Evolutionary conservation across 2,888 invertebrate genomes (phyloP).

Genomic region (Lydus trimaculatus): DNA sequence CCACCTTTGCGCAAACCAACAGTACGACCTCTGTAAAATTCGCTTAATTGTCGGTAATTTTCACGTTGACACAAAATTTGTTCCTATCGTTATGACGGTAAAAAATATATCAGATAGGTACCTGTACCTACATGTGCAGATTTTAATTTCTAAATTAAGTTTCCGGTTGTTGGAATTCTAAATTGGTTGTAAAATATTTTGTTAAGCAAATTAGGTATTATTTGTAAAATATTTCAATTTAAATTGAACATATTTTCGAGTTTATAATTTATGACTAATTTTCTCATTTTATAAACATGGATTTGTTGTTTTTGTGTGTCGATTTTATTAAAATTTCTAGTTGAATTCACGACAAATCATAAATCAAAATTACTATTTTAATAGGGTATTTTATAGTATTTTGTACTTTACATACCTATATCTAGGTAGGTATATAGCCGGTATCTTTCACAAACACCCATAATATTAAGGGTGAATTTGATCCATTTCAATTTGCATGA

Average conservation of each 20-base stretch:
- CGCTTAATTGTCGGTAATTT: too few relatives aligned
- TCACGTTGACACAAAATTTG: too few relatives aligned
- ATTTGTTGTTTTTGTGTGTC: background rate
- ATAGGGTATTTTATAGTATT: background rate
- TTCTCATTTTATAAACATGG: background rate
- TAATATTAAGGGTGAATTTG: slow-evolving; percentile 1
- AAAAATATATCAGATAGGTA: too few relatives aligned
- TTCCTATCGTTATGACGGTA: too few relatives aligned
- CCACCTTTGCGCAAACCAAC: too few relatives aligned
- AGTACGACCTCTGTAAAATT: too few relatives aligned
- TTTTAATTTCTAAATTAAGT: too few relatives aligned
- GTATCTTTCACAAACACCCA: background rate
- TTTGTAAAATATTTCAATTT: background rate
- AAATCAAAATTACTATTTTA: slow-evolving; percentile 4
- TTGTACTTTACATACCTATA: too few relatives aligned
- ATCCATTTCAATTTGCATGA: slow-evolving; percentile 10
- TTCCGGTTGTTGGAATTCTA: too few relatives aligned
- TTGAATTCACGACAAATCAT: background rate
- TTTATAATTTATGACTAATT: background rate
- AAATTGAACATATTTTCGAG: background rate
- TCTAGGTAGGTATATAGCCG: background rate
- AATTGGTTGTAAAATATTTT: too few relatives aligned
- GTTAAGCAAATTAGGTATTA: too few relatives aligned
- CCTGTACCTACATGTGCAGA: too few relatives aligned
- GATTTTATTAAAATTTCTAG: background rate